Percentiles rank a stretch among this genome's conserved stretches.
phyloP scores from a whole-genome alignment of 92 coral and sea anemone genomes.

The Chrysogorgia sp. region DNA sequence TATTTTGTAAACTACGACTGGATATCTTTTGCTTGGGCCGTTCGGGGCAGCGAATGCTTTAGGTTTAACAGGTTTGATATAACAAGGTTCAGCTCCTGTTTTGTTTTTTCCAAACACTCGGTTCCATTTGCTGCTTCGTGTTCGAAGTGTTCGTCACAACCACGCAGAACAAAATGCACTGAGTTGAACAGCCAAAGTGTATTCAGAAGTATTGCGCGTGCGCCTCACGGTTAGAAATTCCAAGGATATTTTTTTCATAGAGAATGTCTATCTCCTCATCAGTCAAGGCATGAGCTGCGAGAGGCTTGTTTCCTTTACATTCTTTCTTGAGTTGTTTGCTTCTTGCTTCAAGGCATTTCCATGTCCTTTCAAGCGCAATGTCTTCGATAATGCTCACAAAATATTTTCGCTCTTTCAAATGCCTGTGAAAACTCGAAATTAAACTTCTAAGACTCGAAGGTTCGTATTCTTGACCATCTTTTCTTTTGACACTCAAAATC shows the following conservation, averaged over 20 bases:
- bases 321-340: conserved; percentile 52
- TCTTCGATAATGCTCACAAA: conserved; percentile 24
- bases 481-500: too few relatives aligned
- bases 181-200: conserved; percentile 51
- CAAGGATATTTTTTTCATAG: conserved; percentile 36
- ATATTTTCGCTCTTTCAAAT: conserved; percentile 5
- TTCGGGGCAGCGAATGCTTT: conserved; percentile 57
- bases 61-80: conserved; percentile 51
- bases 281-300: conserved; percentile 38
- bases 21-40: conserved; percentile 38
- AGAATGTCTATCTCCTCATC: conserved; percentile 42
- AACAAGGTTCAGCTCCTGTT: conserved; percentile 49
- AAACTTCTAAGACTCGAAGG: conserved; percentile 3
- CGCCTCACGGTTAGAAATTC: conserved; percentile 34
- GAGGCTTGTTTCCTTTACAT: conserved; percentile 43
- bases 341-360: conserved; percentile 48
- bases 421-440: not conserved
- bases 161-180: conserved; percentile 44
- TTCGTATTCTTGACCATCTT: too few relatives aligned
- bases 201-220: conserved; percentile 25
- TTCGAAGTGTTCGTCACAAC: conserved; percentile 25
- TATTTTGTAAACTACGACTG: conserved; percentile 59
- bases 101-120: too few relatives aligned
- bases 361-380: conserved; percentile 38
- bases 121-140: too few relatives aligned